These are phyloP conservation scores for Calosoma granatense DNA, from an alignment of 1,140 invertebrate species.

Conservation along the genomic window DNA sequence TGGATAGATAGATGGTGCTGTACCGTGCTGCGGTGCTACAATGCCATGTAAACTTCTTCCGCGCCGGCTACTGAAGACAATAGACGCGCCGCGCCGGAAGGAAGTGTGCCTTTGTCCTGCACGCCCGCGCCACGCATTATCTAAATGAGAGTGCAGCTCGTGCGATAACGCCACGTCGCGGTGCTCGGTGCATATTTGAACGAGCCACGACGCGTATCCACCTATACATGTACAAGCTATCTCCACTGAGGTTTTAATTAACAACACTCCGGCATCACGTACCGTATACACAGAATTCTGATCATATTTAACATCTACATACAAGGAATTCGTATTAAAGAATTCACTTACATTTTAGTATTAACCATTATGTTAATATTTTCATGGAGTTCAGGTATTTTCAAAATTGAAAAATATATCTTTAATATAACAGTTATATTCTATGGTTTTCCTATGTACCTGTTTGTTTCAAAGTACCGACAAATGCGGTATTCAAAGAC, in stretches of 20 bases:
- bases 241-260: conserved; percentile 9
- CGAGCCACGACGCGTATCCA: neutral
- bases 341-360: too few relatives aligned
- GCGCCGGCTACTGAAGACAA: conserved; percentile 1
- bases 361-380: too few relatives aligned
- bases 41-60: conserved; percentile 1
- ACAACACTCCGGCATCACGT: too few relatives aligned
- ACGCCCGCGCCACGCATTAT: neutral
- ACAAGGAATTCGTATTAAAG: too few relatives aligned
- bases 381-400: too few relatives aligned
- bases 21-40: neutral
- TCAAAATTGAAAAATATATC: too few relatives aligned
- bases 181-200: neutral
- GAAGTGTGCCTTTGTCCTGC: neutral
- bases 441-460: too few relatives aligned
- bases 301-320: too few relatives aligned
- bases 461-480: too few relatives aligned
- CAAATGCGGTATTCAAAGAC: too few relatives aligned
- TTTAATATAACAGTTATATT: too few relatives aligned
- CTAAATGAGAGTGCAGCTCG: conserved; percentile 1
- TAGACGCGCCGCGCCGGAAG: neutral
- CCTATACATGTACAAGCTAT: conserved; percentile 7
- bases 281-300: too few relatives aligned
- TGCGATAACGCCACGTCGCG: neutral
- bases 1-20: conserved; percentile 1